Base-by-base conservation (phyloP, 2,113 vertebrate genomes). In the Scomber japonicus region DNA sequence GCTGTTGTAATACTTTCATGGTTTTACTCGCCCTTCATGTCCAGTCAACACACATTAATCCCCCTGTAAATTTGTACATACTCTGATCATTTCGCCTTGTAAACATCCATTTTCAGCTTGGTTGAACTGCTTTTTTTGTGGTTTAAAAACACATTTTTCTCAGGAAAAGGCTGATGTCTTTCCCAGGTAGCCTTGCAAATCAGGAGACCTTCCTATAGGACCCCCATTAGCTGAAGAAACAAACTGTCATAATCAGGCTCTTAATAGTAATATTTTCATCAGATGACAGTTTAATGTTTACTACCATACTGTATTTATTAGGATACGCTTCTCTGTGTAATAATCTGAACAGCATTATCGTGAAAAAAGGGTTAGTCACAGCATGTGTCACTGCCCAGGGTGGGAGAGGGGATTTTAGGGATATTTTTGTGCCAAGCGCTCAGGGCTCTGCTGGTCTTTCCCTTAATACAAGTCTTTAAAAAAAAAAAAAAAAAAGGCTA, bases 371-470 rank as follows among this genome's bases (percentile, higher is more conserved):
- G 81, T 92, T 91, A 84, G 90, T 91, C 91, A 91, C 87, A 89
- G 87, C 83, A 57, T 84, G 85, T 86, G 88, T 89, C 83, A 76
- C 69, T 87, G 87, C 83, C 81, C 82, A 83, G 85, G 86, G 82
- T 86, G 80, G 80, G 68, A 81, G 83, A 79, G 35, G 81, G 89
- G 88, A 90, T 88, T 87, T 27, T 86, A 70, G 46, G 63, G 85
- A 85, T 93, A 88, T 89, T 88, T 88, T 85, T 85, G 82, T 92
- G 88, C 89, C 88, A 89, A 89, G 48, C 12, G 72, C 86, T 67
- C 12, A 45, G 71, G 85, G 89, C 85, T 79, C 27, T 59, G 65
- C 81, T 82, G 78, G 76, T 86, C 68, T 83, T 82, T 88, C 56
- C 45, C 71, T 27, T 75, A 13, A 68, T 44, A 76, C 27, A 73